Evolutionary conservation across 2,888 invertebrate species (phyloP).

Genomic region (Nomada lathburiana): DNA sequence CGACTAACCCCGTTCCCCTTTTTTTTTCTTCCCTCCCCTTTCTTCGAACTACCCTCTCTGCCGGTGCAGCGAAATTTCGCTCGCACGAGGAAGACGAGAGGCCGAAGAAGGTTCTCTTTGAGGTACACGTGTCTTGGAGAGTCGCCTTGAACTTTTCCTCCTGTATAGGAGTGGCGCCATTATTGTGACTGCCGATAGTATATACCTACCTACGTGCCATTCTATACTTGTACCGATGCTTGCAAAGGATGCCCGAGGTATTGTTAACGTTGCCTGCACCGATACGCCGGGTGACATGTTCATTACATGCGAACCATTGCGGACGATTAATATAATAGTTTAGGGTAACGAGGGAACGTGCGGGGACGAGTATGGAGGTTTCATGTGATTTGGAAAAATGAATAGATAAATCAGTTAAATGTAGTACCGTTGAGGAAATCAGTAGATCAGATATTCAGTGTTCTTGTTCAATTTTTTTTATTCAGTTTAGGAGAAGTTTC

Average conservation of each 20-base stretch:
- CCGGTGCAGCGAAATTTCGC: background rate
- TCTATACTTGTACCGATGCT: background rate
- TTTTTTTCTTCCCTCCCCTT: background rate
- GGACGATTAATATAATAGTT: background rate
- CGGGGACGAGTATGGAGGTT: no score
- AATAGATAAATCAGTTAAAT: no score
- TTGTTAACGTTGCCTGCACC: background rate
- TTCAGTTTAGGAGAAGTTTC: no score
- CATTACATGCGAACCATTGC: background rate
- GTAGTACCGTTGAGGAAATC: no score
- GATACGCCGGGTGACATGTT: background rate
- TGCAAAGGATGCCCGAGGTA: background rate
- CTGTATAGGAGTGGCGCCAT: background rate
- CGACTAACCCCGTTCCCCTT: conserved; percentile 1
- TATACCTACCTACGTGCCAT: background rate
- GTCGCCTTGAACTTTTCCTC: background rate
- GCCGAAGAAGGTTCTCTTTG: background rate
- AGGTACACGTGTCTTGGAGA: conserved; percentile 7
- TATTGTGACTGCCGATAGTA: background rate
- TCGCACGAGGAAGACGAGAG: background rate
- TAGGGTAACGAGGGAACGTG: no score
- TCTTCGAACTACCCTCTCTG: background rate
- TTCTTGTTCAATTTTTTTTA: no score
- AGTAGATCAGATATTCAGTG: no score
- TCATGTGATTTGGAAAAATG: no score